phyloP scores from a whole-genome alignment of 2,797 vertebrate species.

The Aplochiton taeniatus region DNA sequence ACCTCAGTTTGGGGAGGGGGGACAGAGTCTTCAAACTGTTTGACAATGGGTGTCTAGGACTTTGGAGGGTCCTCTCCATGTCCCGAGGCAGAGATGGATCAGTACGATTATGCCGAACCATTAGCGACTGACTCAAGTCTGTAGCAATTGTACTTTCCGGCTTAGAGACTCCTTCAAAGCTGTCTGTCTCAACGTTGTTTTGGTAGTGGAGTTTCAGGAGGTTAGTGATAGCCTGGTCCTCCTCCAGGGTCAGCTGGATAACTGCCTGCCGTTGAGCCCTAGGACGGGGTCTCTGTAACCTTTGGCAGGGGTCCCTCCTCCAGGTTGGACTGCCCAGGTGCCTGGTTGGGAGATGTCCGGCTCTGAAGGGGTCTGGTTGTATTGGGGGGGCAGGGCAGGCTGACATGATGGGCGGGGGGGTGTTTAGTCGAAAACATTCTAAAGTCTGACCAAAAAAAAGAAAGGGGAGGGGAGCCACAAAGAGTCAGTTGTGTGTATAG shows the following conservation, averaged over 20 bases:
- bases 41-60: too few species aligned
- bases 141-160: too few species aligned
- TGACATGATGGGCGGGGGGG: constrained; percentile 65
- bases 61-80: too few species aligned
- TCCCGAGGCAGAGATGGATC: too few species aligned
- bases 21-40: background rate
- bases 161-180: too few species aligned
- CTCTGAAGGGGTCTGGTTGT: constrained; percentile 53
- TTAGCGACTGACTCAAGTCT: too few species aligned
- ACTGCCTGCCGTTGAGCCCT: constrained; percentile 15
- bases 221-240: constrained; percentile 67
- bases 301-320: background rate
- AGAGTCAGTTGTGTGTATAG: background rate
- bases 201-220: constrained; percentile 63
- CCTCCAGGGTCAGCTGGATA: constrained; percentile 63
- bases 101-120: too few species aligned
- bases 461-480: background rate
- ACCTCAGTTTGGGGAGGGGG: constrained; percentile 17
- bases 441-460: constrained; percentile 37
- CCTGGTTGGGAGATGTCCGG: constrained; percentile 23
- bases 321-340: constrained; percentile 44
- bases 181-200: too few species aligned
- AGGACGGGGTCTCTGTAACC: background rate
- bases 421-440: constrained; percentile 57
- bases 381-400: constrained; percentile 27